These are phyloP conservation scores for Ammospiza nelsoni DNA, from an alignment of 2,113 vertebrate genomes.

Conservation along the genomic window DNA sequence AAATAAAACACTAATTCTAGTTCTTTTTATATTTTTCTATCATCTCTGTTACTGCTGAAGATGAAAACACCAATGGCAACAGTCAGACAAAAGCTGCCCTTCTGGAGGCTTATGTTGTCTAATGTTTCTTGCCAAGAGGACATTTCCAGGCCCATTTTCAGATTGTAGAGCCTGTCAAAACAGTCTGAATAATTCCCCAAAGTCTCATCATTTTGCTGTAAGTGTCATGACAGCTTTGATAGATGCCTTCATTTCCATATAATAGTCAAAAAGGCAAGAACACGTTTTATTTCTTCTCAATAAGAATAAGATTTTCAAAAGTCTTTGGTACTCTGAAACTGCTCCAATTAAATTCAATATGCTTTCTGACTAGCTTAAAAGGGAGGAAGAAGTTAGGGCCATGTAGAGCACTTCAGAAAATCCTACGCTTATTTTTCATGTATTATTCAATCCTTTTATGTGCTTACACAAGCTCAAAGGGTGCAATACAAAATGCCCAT, in stretches of 20 bases:
- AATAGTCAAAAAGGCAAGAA: background rate
- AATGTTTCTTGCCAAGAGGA: slow-evolving; percentile 35
- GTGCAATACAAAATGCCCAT: slow-evolving; percentile 25
- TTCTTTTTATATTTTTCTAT: background rate
- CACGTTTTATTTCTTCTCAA: background rate
- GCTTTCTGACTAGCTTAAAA: slow-evolving; percentile 43
- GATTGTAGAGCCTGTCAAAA: slow-evolving; percentile 32
- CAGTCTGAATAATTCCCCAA: slow-evolving; percentile 38
- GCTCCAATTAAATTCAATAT: slow-evolving; percentile 2
- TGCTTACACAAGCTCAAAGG: background rate
- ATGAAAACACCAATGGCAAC: background rate
- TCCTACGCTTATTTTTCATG: background rate
- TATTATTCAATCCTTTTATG: slow-evolving; percentile 5
- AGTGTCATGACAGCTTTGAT: slow-evolving; percentile 35
- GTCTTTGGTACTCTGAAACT: background rate
- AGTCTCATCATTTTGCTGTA: slow-evolving; percentile 22
- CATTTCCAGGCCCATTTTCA: slow-evolving; percentile 29
- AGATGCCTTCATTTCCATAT: slow-evolving; percentile 32
- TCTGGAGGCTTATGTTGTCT: background rate
- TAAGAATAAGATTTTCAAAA: background rate
- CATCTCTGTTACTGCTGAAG: background rate
- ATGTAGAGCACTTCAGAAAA: slow-evolving; percentile 9
- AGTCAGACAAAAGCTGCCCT: background rate
- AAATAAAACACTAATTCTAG: background rate
- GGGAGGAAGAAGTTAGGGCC: slow-evolving; percentile 13